These are phyloP conservation scores for Heliconius charithonia DNA, from an alignment of 2,888 invertebrate species.

Conservation along the genomic window DNA sequence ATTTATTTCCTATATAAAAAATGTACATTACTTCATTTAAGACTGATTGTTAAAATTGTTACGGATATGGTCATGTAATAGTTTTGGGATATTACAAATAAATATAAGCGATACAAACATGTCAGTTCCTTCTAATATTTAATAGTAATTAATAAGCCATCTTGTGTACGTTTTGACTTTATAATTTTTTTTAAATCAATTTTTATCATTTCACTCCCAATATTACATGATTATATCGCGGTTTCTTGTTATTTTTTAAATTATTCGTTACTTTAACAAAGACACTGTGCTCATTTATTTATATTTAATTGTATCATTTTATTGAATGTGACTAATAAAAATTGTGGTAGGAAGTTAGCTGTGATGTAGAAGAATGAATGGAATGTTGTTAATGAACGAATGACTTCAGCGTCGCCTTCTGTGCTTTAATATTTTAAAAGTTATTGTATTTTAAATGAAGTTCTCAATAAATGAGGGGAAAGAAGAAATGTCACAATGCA, in stretches of 20 bases:
- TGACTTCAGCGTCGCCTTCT: slow-evolving; percentile 5
- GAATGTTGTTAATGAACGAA: background rate
- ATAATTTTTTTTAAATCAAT: background rate
- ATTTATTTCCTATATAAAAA: slow-evolving; percentile 8
- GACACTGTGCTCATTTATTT: slow-evolving; percentile 47
- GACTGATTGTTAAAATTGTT: slow-evolving; percentile 69
- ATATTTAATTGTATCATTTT: slow-evolving; percentile 24
- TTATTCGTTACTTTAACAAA: slow-evolving; percentile 52
- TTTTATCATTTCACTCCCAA: background rate
- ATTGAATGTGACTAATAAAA: slow-evolving; percentile 28
- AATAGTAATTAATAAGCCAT: background rate
- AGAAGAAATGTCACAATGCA: slow-evolving; percentile 16
- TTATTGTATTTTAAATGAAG: slow-evolving; percentile 13
- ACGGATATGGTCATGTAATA: slow-evolving; percentile 28
- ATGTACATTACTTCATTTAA: slow-evolving; percentile 56
- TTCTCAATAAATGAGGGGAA: slow-evolving; percentile 4
- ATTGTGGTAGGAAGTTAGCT: slow-evolving; percentile 20
- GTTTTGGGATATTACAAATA: background rate
- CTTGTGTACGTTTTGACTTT: background rate
- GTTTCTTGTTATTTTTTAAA: slow-evolving; percentile 54
- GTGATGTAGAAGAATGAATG: slow-evolving; percentile 14
- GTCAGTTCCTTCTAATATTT: slow-evolving; percentile 7
- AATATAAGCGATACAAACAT: slow-evolving; percentile 7
- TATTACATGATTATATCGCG: slow-evolving; percentile 37
- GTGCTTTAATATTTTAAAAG: slow-evolving; percentile 20